Evolutionary conservation across 2,888 invertebrate species (phyloP).

Genomic region (Aleiodes testaceus): DNA sequence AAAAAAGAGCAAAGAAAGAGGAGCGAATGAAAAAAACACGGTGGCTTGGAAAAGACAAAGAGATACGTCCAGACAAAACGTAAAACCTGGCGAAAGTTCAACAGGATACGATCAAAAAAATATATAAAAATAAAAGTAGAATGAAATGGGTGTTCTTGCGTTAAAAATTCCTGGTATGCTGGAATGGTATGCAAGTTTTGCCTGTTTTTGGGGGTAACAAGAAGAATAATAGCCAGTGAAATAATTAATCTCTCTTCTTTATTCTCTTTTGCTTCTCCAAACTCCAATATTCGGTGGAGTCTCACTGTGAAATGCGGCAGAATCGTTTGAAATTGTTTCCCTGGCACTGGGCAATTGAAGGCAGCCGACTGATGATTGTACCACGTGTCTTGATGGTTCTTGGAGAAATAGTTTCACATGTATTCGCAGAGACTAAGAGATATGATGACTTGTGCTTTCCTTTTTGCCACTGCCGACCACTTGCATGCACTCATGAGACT

Average conservation of each 20-base stretch:
- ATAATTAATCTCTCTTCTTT: slow-evolving; percentile 22
- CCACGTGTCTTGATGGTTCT: slow-evolving; percentile 25
- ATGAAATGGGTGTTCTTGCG: slow-evolving; percentile 3
- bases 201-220: not conserved
- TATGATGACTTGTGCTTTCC: slow-evolving; percentile 16
- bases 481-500: too few relatives aligned
- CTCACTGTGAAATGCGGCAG: not conserved
- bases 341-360: slow-evolving; percentile 15
- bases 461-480: slow-evolving; percentile 17
- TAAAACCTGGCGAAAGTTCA: slow-evolving; percentile 33
- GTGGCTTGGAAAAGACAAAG: slow-evolving; percentile 32
- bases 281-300: too few relatives aligned
- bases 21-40: not conserved
- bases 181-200: slow-evolving; percentile 29
- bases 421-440: not conserved
- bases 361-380: slow-evolving; percentile 9
- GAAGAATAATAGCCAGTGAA: slow-evolving; percentile 26
- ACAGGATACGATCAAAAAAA: slow-evolving; percentile 17
- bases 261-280: not conserved
- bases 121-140: not conserved
- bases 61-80: slow-evolving; percentile 6
- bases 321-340: slow-evolving; percentile 22
- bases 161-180: slow-evolving; percentile 24
- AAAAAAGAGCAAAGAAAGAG: too few relatives aligned
- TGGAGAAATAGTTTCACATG: slow-evolving; percentile 7